Conservation (phyloP, 2,113 vertebrate species). For the Malurus cyaneus region DNA sequence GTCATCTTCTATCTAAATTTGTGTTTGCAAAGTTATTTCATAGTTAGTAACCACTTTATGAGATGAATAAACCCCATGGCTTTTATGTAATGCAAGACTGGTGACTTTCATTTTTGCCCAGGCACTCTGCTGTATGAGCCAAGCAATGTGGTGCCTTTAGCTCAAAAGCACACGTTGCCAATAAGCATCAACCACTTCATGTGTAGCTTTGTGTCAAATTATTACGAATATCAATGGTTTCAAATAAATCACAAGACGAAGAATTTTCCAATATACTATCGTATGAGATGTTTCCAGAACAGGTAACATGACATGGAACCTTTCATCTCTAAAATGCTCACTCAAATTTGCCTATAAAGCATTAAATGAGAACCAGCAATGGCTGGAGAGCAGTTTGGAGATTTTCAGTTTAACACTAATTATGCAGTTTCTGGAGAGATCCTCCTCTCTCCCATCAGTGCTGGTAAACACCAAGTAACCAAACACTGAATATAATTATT, state of each 20-base stretch:
- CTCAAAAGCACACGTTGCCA: not conserved
- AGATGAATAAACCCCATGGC: not conserved
- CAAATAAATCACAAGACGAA: not conserved
- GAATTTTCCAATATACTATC: not conserved
- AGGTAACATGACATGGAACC: not conserved
- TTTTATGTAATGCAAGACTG: not conserved
- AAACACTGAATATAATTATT: not conserved
- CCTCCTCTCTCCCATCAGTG: not conserved
- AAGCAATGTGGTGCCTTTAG: not conserved
- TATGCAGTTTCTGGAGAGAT: not conserved
- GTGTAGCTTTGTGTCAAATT: not conserved
- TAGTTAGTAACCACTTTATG: not conserved
- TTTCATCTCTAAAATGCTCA: not conserved
- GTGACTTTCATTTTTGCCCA: not conserved
- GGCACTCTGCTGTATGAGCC: not conserved
- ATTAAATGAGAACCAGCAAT: not conserved
- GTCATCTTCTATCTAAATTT: conserved; percentile 4
- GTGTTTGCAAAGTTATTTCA: not conserved
- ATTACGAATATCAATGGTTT: not conserved
- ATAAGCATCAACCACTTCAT: not conserved
- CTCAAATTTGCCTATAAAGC: not conserved
- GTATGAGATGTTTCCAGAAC: not conserved
- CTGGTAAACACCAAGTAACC: not conserved
- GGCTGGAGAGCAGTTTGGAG: not conserved
- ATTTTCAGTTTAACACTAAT: not conserved